Evolutionary conservation across 2,113 vertebrate genomes (phyloP), one percentile per base, ranked within the genome.

Genomic region (Vicugna pacos): DNA sequence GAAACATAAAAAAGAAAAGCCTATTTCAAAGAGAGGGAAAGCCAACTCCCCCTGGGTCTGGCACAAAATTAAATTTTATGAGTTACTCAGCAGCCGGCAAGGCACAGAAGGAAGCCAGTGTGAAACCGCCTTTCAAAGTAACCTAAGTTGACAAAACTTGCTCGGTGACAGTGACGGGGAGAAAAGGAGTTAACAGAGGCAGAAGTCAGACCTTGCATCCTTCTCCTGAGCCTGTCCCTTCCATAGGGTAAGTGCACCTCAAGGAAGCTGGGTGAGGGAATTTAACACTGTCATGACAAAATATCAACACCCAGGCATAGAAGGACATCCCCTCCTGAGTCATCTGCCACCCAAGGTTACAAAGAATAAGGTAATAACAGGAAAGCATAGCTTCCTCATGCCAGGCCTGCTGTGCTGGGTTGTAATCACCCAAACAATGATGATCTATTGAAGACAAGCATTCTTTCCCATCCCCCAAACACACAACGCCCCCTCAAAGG

Each of bases 351-450:
- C 88, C 65, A 87, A 85, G 50, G 38, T 90, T 72, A 80, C 81
- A 95, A 82, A 70, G 90, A 92, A 93, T 69, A 70, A 46, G 28
- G 48, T 30, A 75, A 93, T 73, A 95, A 86, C 9, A 81, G 93
- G 94, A 82, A 92, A 64, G 76, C 93, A 67, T 54, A 72, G 92
- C 73, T 58, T 80, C 73, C 72, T 89, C 82, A 26, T 22, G 70
- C 88, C 88, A 92, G 88, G 26, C 48, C 89, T 75, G 73, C 48
- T 19, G 26, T 54, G 46, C 62, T 73, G 73, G 62, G 54, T 72
- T 95, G 70, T 93, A 92, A 97, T 96, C 91, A 96, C 30, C 54
- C 52, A 80, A 94, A 94, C 42, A 79, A 82, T 76, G 93, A 70
- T 76, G 86, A 17, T 90, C 77, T 81, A 52, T 2, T 83, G 52